Base-by-base conservation (phyloP, 2,888 invertebrate genomes). In the Yponomeuta sedellus region DNA sequence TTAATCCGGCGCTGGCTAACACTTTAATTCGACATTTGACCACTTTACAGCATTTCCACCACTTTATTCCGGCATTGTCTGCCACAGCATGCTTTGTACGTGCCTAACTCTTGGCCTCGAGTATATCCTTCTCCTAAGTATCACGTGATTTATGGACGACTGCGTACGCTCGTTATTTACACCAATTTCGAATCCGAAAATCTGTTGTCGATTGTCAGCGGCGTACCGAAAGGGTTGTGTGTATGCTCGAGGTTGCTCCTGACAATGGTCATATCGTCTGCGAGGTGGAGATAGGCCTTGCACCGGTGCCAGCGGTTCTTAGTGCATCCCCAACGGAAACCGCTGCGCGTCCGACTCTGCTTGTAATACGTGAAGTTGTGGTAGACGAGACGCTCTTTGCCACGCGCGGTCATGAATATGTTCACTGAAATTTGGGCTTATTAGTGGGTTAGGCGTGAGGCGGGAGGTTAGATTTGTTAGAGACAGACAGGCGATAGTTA, bases 261-360 rank as follows among this genome's bases (percentile, higher is more conserved):
- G 0, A 88, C 85, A 3, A 90, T 88, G 0, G 83, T 86, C 79
- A 88, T 81, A 64, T 91, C 86, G 66, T 90, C 90, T 16, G 89
- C 81, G 57, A 91, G 72, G 67, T 91, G 90, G 6, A 91, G 74
- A 68, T 81, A 89, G 0, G 90, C 90, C 72, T 85, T 88, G 71
- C 91, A 91, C 63, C 77, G 83, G 68, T 90, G 89, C 89, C 89
- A 89, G 1, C 90, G 74, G 75, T 90, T 90, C 77, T 89, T 90
- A 5, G 90, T 90, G 71, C 91, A 91, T 0, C 90, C 90, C 91
- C 91, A 91, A 62, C 91, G 74, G 75, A 89, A 89, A 0, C 91
- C 91, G 64, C 73, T 77, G 20, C 83, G 76, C 1, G 88, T 88
- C 19, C 83, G 75, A 69, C 85, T 87, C 70, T 90, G 90, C 73